These are phyloP conservation scores for Odontomachus brunneus DNA, from an alignment of 1,140 invertebrate species.

Conservation along the genomic window DNA sequence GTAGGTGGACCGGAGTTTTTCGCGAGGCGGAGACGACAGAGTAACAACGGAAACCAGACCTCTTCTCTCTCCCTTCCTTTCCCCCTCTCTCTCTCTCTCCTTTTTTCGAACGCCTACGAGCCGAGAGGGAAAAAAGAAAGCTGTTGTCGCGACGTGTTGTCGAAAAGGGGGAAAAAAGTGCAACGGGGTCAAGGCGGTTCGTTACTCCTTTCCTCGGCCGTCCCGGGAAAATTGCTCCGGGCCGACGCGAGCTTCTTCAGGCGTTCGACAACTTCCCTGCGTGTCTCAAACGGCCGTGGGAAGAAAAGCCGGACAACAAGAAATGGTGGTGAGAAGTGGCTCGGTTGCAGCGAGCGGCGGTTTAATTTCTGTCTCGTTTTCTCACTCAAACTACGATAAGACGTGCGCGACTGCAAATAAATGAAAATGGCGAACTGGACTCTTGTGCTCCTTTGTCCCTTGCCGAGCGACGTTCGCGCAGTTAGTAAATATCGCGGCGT, in stretches of 20 bases:
- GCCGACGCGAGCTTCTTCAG: conserved; percentile 20
- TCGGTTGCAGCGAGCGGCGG: too few relatives aligned
- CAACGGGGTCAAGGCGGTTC: conserved; percentile 63
- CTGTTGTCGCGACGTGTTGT: conserved; percentile 51
- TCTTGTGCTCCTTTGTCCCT: not conserved
- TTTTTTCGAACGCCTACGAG: conserved; percentile 31
- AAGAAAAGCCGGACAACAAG: conserved; percentile 14
- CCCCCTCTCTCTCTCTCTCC: too few relatives aligned
- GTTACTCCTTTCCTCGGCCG: conserved; percentile 27
- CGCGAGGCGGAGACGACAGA: conserved; percentile 30
- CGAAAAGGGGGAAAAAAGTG: conserved; percentile 49
- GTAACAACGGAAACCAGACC: conserved; percentile 26
- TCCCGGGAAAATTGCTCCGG: conserved; percentile 45
- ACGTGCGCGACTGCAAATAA: conserved; percentile 11
- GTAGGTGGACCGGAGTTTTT: conserved; percentile 56
- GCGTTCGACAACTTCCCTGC: conserved; percentile 5
- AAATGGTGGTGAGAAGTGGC: conserved; percentile 1
- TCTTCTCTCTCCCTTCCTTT: not conserved
- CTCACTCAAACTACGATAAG: not conserved
- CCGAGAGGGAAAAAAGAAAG: conserved; percentile 30
- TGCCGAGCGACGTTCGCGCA: not conserved
- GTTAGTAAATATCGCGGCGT: not conserved
- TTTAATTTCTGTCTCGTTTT: conserved; percentile 43
- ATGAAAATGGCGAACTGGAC: conserved; percentile 14
- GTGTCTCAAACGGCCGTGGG: not conserved